These are phyloP conservation scores for Hyperoodon ampullatus DNA, from an alignment of 2,113 vertebrate species.

Conservation along the genomic window DNA sequence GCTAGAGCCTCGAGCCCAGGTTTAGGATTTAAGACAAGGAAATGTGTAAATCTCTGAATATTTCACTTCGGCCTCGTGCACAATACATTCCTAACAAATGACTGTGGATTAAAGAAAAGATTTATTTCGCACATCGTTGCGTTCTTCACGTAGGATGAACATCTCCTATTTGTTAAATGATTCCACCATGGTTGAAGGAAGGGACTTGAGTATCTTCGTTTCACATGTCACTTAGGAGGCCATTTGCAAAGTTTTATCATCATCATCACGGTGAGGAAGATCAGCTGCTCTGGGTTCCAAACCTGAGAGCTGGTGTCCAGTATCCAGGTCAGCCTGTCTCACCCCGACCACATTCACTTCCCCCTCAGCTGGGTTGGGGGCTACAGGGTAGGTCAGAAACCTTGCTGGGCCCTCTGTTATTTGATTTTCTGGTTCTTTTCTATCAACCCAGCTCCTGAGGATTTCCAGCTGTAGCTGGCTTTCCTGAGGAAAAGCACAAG, in stretches of 20 bases:
- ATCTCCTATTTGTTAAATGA: not conserved
- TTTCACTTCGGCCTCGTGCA: not conserved
- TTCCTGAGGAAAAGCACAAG: not conserved
- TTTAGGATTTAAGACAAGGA: not conserved
- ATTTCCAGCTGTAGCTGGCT: not conserved
- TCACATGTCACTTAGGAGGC: not conserved
- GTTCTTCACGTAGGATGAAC: not conserved
- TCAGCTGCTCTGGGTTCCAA: not conserved
- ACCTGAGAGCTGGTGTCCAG: not conserved
- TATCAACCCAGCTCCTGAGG: not conserved
- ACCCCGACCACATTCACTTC: accelerated
- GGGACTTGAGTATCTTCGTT: not conserved
- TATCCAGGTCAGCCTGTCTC: not conserved
- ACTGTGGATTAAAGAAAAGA: not conserved
- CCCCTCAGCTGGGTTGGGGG: not conserved
- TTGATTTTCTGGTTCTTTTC: slow-evolving; percentile 18
- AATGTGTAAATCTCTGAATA: not conserved
- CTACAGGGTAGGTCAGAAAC: not conserved
- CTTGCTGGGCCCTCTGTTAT: not conserved
- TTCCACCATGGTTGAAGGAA: not conserved
- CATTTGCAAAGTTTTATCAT: not conserved
- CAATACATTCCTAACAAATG: not conserved
- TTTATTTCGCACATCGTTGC: not conserved
- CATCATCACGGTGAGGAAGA: not conserved
- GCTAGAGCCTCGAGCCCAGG: not conserved